Evolutionary conservation across 1,140 invertebrate species (phyloP).

Genomic region (Ridgeia piscesae): DNA sequence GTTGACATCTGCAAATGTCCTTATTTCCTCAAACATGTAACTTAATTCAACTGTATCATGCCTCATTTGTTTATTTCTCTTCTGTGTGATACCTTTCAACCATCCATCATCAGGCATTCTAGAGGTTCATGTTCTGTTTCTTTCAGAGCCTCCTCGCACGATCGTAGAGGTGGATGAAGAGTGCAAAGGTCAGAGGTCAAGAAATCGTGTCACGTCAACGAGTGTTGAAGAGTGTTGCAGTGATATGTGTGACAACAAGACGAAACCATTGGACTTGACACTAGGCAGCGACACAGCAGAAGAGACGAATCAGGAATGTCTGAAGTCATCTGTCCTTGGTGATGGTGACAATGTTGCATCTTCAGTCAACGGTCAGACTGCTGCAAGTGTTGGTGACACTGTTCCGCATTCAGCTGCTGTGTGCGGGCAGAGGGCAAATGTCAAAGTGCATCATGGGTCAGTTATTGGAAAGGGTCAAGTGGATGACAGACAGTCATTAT

Average conservation of each 20-base stretch:
- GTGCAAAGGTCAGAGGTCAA: neutral
- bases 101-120: neutral
- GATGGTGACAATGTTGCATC: neutral
- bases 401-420: neutral
- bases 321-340: neutral
- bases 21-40: no score
- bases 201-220: neutral
- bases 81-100: neutral
- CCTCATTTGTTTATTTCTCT: neutral
- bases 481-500: neutral
- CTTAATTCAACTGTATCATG: neutral
- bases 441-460: neutral
- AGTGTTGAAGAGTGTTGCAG: neutral
- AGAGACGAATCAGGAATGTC: neutral
- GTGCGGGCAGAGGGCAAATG: neutral
- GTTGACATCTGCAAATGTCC: no score
- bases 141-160: neutral
- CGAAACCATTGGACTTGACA: neutral
- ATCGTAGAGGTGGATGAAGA: neutral
- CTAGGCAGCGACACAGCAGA: neutral
- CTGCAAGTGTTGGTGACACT: neutral
- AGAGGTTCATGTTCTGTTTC: neutral
- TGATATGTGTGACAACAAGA: neutral
- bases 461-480: neutral
- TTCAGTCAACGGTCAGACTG: neutral